Evolutionary conservation across 2,113 vertebrate genomes (phyloP).

Genomic region (Ictalurus furcatus): DNA sequence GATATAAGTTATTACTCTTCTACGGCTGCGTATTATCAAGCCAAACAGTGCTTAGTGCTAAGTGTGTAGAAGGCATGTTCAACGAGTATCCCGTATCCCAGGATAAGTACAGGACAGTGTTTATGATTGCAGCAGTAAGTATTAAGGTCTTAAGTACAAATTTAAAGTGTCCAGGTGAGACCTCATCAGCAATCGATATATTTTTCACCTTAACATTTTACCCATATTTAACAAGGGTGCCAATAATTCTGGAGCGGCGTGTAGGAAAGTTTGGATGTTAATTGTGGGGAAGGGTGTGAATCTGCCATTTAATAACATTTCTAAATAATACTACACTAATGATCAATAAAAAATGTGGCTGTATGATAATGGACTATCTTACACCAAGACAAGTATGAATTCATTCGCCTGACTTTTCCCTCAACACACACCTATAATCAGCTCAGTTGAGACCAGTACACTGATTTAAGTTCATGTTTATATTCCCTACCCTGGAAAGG

Average conservation of each 20-base stretch:
- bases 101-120: neutral
- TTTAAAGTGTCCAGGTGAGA: neutral
- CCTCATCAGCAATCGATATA: neutral
- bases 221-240: too few species aligned
- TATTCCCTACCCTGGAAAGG: neutral
- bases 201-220: neutral
- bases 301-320: neutral
- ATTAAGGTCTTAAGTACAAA: neutral
- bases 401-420: neutral
- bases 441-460: neutral
- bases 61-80: neutral
- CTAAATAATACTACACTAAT: neutral
- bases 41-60: too few species aligned
- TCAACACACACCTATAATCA: neutral
- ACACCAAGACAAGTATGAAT: neutral
- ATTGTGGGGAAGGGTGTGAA: neutral
- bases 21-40: too few species aligned
- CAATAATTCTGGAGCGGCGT: neutral
- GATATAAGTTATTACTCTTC: too few species aligned
- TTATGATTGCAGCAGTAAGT: neutral
- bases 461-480: neutral
- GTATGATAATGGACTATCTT: neutral
- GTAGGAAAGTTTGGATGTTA: neutral
- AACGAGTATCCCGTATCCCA: neutral
- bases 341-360: neutral